These are phyloP conservation scores for Chloroceryle inda DNA, from an alignment of 2,797 vertebrate species.

Conservation along the genomic window DNA sequence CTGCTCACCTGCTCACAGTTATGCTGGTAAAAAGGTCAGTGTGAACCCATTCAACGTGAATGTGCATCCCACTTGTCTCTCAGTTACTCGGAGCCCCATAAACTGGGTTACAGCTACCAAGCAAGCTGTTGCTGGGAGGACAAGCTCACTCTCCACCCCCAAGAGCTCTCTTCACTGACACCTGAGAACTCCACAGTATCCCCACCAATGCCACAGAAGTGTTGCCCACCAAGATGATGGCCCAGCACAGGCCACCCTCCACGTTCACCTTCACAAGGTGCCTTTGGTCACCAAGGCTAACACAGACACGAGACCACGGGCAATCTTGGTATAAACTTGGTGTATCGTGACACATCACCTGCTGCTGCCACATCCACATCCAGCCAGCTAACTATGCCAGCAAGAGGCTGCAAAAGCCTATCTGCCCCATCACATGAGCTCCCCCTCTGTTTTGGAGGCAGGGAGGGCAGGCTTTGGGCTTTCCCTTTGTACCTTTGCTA, in stretches of 20 bases:
- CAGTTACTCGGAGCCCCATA: background rate
- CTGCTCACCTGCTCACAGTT: background rate
- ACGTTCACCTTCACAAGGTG: background rate
- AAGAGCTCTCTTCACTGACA: background rate
- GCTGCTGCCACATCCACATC: background rate
- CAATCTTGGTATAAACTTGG: background rate
- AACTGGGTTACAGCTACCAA: background rate
- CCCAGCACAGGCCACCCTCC: background rate
- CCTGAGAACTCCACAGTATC: background rate
- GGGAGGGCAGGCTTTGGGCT: background rate
- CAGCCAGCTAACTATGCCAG: background rate
- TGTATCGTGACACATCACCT: background rate
- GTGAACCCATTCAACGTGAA: background rate
- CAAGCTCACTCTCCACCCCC: background rate
- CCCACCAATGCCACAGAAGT: background rate
- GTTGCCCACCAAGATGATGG: background rate
- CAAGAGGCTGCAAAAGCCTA: background rate
- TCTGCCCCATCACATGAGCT: background rate
- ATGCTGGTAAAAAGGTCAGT: background rate
- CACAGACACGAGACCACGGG: fast-evolving
- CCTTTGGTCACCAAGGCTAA: background rate
- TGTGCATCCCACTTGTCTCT: fast-evolving
- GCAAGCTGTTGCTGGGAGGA: background rate
- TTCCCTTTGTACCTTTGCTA: background rate
- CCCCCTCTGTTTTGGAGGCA: background rate